Evolutionary conservation across 2,797 vertebrate species (phyloP).

Genomic region (Loriculus beryllinus): DNA sequence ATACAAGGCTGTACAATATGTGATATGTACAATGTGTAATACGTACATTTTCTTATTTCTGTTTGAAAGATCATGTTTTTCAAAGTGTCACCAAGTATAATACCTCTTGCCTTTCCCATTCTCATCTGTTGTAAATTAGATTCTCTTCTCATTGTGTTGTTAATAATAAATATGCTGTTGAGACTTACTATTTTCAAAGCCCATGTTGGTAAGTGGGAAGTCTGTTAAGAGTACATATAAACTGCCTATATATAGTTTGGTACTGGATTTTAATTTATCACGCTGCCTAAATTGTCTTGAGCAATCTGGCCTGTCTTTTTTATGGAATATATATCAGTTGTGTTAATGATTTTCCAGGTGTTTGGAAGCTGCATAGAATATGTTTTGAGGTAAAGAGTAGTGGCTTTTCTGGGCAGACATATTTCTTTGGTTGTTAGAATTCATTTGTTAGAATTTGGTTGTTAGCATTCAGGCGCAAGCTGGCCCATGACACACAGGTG

Average conservation of each 20-base stretch:
- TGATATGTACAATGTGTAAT: too few species aligned
- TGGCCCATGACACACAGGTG: fast-evolving
- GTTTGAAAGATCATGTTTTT: not conserved
- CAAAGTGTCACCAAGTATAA: fast-evolving
- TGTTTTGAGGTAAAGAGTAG: not conserved
- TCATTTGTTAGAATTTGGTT: too few species aligned
- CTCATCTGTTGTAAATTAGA: not conserved
- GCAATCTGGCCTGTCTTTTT: not conserved
- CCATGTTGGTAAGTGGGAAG: not conserved
- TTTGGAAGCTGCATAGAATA: not conserved
- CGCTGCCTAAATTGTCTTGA: not conserved
- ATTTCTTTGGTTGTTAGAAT: not conserved
- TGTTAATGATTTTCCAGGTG: not conserved
- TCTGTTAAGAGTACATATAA: not conserved
- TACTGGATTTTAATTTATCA: not conserved
- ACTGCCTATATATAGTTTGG: not conserved
- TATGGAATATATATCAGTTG: fast-evolving
- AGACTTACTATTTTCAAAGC: not conserved
- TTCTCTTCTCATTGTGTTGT: not conserved
- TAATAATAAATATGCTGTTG: not conserved
- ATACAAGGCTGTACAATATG: not conserved
- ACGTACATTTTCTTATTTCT: too few species aligned
- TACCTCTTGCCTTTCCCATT: not conserved
- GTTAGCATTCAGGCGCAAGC: not conserved
- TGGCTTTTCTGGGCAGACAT: not conserved